These are phyloP conservation scores for Brevipalpus yothersi DNA, from an alignment of 1,140 invertebrate genomes.

Conservation along the genomic window DNA sequence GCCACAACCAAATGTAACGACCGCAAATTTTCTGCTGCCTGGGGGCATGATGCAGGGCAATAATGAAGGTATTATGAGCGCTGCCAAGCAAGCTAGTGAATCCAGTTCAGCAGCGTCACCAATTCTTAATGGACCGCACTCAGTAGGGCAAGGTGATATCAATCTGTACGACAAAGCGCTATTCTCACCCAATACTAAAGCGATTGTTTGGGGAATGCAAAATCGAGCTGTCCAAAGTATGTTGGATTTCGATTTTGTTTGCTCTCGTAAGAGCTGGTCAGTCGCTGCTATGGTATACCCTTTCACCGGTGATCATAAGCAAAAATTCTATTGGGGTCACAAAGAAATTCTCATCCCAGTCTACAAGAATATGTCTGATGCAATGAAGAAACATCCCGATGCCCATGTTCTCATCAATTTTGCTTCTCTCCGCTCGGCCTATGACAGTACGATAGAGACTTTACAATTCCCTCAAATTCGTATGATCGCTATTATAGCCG, in stretches of 20 bases:
- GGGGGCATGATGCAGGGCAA: conserved; percentile 30
- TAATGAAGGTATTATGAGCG: not conserved
- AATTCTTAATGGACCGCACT: not conserved
- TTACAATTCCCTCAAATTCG: conserved; percentile 76
- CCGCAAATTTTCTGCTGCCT: conserved; percentile 79
- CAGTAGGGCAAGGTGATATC: conserved; percentile 1
- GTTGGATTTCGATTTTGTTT: conserved; percentile 98
- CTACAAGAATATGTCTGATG: conserved; percentile 91
- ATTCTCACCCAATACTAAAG: conserved; percentile 37
- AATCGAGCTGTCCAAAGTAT: conserved; percentile 86
- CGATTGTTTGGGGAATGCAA: conserved; percentile 99
- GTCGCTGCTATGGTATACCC: conserved; percentile 94
- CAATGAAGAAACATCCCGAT: conserved; percentile 79
- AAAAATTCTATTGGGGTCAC: conserved; percentile 99
- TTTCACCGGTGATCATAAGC: conserved; percentile 93
- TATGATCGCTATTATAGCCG: conserved; percentile 94
- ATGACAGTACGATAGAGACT: conserved; percentile 84
- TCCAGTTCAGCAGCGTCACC: not conserved
- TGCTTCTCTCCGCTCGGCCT: conserved; percentile 88
- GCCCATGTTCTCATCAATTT: conserved; percentile 96
- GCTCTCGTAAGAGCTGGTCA: conserved; percentile 48
- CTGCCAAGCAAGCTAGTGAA: not conserved
- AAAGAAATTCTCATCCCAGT: conserved; percentile 88
- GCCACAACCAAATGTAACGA: conserved; percentile 38
- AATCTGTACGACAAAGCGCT: conserved; percentile 4